Percentiles rank a stretch among this genome's conserved stretches.
Evolutionary conservation across 2,888 invertebrate species (phyloP).

Genomic region (Ormyrus rosae): DNA sequence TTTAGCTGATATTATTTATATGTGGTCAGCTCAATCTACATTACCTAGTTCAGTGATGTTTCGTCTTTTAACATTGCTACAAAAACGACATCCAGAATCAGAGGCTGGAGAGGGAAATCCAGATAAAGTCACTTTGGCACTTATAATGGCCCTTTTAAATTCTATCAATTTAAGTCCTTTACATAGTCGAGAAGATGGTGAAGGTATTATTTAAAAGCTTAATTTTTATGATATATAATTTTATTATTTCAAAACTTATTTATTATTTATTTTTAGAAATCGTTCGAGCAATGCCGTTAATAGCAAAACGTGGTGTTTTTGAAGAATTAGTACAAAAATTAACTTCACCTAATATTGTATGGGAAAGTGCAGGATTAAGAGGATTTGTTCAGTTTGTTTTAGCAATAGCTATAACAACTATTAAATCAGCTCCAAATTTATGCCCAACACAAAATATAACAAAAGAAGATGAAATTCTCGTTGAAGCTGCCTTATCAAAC

Average conservation of each 20-base stretch:
- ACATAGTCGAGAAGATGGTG: slow-evolving; percentile 85
- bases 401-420: slow-evolving; percentile 82
- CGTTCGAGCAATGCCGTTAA: slow-evolving; percentile 70
- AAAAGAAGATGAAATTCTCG: slow-evolving; percentile 88
- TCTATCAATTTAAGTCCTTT: slow-evolving; percentile 89
- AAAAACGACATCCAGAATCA: slow-evolving; percentile 69
- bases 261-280: slow-evolving; percentile 65
- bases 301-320: slow-evolving; percentile 69
- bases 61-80: slow-evolving; percentile 75
- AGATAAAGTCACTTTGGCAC: slow-evolving; percentile 86
- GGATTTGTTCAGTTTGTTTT: slow-evolving; percentile 83
- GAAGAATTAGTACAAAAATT: slow-evolving; percentile 81
- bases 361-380: slow-evolving; percentile 79
- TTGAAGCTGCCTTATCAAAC: slow-evolving; percentile 87
- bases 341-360: slow-evolving; percentile 73
- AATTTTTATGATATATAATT: slow-evolving; percentile 24
- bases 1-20: slow-evolving; percentile 85
- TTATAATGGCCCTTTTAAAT: slow-evolving; percentile 90
- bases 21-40: slow-evolving; percentile 86
- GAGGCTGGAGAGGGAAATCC: slow-evolving; percentile 83
- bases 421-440: slow-evolving; percentile 79
- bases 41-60: slow-evolving; percentile 85
- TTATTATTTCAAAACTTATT: slow-evolving; percentile 15
- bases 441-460: slow-evolving; percentile 78
- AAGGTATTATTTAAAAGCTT: slow-evolving; percentile 72